A percentile compares a stretch with the other conserved stretches of the same genome.
phyloP scores from a whole-genome alignment of 2,113 vertebrate genomes.

The Ciconia boyciana region DNA sequence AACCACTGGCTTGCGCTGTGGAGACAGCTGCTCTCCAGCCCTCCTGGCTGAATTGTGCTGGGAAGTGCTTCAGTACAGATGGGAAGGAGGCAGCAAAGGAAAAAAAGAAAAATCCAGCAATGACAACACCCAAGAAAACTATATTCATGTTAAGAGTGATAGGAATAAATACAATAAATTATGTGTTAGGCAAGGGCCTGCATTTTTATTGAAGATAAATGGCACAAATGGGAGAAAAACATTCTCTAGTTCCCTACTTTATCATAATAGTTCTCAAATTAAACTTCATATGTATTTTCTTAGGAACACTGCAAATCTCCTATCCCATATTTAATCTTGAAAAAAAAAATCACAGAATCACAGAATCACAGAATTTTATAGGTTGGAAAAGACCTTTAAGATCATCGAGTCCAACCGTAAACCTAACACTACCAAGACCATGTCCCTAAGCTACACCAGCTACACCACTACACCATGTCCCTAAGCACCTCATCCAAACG shows the following conservation, averaged over 20 bases:
- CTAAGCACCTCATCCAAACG: too few relatives aligned
- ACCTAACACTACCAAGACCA: too few relatives aligned
- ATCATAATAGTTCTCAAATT: neutral
- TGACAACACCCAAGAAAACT: neutral
- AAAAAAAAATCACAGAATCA: neutral
- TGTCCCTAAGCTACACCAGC: too few relatives aligned
- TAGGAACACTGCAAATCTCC: neutral
- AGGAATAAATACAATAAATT: neutral
- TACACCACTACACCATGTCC: too few relatives aligned
- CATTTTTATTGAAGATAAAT: neutral
- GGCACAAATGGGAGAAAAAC: neutral
- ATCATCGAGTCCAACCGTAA: too few relatives aligned
- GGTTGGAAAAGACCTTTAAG: too few relatives aligned
- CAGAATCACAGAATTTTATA: too few relatives aligned
- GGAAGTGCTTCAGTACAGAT: constrained; percentile 28
- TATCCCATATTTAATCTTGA: neutral
- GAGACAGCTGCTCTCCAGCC: constrained; percentile 69
- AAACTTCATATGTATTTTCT: neutral
- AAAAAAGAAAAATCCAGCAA: neutral
- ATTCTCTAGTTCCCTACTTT: neutral
- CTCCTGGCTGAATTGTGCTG: constrained; percentile 59
- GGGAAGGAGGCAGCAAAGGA: constrained; percentile 32
- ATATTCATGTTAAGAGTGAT: neutral
- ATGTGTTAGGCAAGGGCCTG: neutral
- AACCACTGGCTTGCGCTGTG: constrained; percentile 23